phyloP scores from a whole-genome alignment of 2,113 vertebrate species.

The Thamnophis sirtalis region DNA sequence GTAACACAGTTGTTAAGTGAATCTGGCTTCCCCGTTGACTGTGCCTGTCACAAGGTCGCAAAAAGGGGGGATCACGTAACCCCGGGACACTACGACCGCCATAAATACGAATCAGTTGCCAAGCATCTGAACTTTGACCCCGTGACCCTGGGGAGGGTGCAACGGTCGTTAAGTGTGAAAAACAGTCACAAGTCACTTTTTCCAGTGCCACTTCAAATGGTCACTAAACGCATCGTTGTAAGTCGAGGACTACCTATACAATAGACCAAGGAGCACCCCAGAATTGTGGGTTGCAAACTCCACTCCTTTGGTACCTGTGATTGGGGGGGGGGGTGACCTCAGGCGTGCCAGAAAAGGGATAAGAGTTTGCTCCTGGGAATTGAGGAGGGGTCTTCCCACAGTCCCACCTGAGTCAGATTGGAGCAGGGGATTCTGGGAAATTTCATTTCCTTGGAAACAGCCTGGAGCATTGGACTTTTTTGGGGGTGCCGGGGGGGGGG shows the following conservation, averaged over 20 bases:
- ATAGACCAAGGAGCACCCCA: not conserved
- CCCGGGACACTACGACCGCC: too few species aligned
- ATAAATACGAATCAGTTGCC: not conserved
- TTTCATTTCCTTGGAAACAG: not conserved
- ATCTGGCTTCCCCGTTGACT: too few species aligned
- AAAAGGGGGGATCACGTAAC: too few species aligned
- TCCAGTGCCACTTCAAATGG: not conserved
- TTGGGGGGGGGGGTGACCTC: too few species aligned
- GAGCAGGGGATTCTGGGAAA: not conserved
- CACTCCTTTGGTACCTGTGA: not conserved
- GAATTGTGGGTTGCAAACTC: not conserved
- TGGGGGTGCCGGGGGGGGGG: not conserved
- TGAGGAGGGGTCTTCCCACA: not conserved
- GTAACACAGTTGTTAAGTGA: too few species aligned
- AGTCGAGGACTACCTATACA: not conserved
- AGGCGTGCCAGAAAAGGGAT: not conserved
- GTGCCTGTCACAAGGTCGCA: too few species aligned
- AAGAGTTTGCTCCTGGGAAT: not conserved
- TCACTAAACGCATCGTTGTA: not conserved
- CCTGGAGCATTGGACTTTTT: not conserved
- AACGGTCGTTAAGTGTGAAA: not conserved
- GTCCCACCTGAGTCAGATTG: not conserved
- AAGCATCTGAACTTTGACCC: not conserved
- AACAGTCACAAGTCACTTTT: not conserved
- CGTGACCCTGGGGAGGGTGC: not conserved